Percentiles rank a stretch among this genome's conserved stretches.
Conservation (phyloP, 2,797 vertebrate species). For the Saguinus oedipus region DNA sequence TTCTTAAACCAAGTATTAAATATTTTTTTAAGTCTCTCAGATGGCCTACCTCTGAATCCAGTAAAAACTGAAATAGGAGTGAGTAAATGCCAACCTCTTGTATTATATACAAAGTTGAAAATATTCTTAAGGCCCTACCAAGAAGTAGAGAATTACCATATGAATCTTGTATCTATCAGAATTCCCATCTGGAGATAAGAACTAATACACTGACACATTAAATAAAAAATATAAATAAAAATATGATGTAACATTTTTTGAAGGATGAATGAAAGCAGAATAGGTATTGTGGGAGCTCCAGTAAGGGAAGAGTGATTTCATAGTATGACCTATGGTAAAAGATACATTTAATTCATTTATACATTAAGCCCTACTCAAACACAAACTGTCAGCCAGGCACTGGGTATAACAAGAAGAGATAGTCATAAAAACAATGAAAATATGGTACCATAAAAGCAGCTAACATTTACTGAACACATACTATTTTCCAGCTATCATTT, state of each 20-base stretch:
- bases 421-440: neutral
- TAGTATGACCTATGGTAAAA: neutral
- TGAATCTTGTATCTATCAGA: neutral
- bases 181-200: neutral
- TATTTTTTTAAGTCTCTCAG: conserved; percentile 4
- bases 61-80: conserved; percentile 3
- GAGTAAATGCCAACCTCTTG: conserved; percentile 8
- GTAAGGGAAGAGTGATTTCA: conserved; percentile 31
- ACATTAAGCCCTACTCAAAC: neutral
- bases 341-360: conserved; percentile 6
- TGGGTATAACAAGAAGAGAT: neutral
- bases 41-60: neutral
- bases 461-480: neutral
- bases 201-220: neutral
- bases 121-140: neutral
- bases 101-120: neutral
- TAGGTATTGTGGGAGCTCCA: neutral
- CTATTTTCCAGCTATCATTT: neutral
- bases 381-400: neutral
- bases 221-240: neutral
- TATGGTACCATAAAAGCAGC: neutral
- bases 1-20: conserved; percentile 33
- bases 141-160: neutral
- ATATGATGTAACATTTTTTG: neutral
- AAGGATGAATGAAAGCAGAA: conserved; percentile 12